Conservation (phyloP, 2,888 invertebrate species). For the Toxonevra muliebris region DNA sequence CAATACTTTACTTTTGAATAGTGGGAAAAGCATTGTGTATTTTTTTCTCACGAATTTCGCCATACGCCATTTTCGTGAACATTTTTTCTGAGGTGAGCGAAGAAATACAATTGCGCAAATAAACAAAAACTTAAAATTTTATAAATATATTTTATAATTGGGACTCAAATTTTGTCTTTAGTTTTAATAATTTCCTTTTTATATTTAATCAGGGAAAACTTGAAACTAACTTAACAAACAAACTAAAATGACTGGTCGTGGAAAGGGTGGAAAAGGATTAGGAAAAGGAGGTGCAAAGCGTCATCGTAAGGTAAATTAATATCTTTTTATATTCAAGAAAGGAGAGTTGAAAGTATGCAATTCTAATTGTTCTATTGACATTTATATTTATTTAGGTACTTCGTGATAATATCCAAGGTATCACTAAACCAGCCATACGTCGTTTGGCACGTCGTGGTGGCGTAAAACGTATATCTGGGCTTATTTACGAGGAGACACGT, state of each 20-base stretch:
- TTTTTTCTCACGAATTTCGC: no score
- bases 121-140: background rate
- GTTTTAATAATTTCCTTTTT: background rate
- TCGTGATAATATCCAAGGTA: slow-evolving; percentile 82
- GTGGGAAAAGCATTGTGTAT: no score
- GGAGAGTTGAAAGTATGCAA: slow-evolving; percentile 2
- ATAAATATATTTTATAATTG: background rate
- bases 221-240: slow-evolving; percentile 12
- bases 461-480: slow-evolving; percentile 77
- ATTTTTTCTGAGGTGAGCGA: slow-evolving; percentile 10
- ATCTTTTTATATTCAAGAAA: no score
- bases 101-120: slow-evolving; percentile 11
- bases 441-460: slow-evolving; percentile 78
- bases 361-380: background rate
- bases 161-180: background rate
- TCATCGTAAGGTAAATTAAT: slow-evolving; percentile 75
- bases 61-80: no score
- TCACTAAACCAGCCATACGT: slow-evolving; percentile 81
- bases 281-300: slow-evolving; percentile 85
- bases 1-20: no score
- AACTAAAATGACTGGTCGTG: slow-evolving; percentile 78
- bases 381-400: slow-evolving; percentile 51
- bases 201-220: background rate
- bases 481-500: slow-evolving; percentile 83
- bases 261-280: slow-evolving; percentile 81